Evolutionary conservation across 2,113 vertebrate genomes (phyloP).

Genomic region (Lipophrys pholis): DNA sequence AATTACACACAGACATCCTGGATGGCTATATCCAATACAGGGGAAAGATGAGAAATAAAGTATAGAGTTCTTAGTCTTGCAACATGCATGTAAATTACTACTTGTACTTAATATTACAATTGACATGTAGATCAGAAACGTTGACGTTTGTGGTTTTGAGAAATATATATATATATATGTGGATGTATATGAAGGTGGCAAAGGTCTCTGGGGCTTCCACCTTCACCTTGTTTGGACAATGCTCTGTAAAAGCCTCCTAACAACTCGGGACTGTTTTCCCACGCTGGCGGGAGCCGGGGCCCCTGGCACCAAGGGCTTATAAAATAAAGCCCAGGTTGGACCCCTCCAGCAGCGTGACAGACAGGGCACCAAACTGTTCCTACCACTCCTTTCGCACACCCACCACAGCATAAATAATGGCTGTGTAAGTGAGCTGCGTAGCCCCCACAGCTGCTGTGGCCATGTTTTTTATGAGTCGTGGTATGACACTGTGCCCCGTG

Average conservation of each 20-base stretch:
- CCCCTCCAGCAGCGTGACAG: constrained; percentile 64
- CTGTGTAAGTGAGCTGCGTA: constrained; percentile 57
- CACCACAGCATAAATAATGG: constrained; percentile 68
- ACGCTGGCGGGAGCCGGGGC: constrained; percentile 60
- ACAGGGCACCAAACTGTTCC: constrained; percentile 56
- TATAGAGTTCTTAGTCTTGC: constrained; percentile 7
- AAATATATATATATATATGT: constrained; percentile 19
- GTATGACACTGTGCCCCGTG: constrained; percentile 63
- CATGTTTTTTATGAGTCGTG: constrained; percentile 73
- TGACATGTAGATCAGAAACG: background rate
- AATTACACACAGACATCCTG: constrained; percentile 25
- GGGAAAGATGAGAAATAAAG: constrained; percentile 45
- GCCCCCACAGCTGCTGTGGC: constrained; percentile 57
- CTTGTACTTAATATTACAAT: constrained; percentile 40
- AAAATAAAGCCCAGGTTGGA: constrained; percentile 63
- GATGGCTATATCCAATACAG: constrained; percentile 13
- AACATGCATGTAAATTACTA: constrained; percentile 41
- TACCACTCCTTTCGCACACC: constrained; percentile 22
- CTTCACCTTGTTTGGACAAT: constrained; percentile 56
- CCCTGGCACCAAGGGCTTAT: constrained; percentile 62
- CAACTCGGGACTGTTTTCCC: constrained; percentile 71
- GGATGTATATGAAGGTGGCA: constrained; percentile 9
- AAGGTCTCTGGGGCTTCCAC: constrained; percentile 39
- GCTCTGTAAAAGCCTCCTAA: constrained; percentile 51
- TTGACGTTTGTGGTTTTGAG: constrained; percentile 31